Conservation (phyloP, 2,797 vertebrate genomes). For the Sebastes goodei region DNA sequence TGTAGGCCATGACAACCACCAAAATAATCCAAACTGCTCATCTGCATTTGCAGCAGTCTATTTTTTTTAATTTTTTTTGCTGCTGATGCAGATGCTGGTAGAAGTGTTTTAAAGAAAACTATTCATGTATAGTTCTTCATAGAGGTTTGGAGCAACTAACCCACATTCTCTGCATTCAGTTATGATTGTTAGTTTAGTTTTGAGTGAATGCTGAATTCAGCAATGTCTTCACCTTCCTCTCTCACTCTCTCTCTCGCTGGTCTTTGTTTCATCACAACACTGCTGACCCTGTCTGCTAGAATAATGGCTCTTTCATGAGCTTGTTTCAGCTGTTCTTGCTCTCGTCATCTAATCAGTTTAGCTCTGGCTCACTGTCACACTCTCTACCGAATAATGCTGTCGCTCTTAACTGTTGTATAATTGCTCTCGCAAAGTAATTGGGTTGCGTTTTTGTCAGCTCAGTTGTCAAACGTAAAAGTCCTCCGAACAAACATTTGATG, state of each 20-base stretch:
- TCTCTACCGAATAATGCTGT: slow-evolving; percentile 15
- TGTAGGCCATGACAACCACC: neutral
- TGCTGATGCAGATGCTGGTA: neutral
- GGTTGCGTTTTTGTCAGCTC: slow-evolving; percentile 9
- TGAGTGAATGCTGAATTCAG: slow-evolving; percentile 13
- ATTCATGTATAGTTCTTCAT: too few relatives aligned
- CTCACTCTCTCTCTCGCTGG: neutral
- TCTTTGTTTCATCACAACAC: slow-evolving; percentile 48
- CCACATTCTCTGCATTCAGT: neutral
- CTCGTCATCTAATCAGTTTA: slow-evolving; percentile 27
- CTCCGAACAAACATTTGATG: neutral
- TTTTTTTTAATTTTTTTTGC: neutral
- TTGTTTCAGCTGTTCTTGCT: slow-evolving; percentile 30
- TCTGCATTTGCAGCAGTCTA: neutral
- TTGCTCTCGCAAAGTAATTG: neutral
- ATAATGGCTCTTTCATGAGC: slow-evolving; percentile 67
- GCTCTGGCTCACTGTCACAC: slow-evolving; percentile 30
- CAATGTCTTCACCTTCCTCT: slow-evolving; percentile 8
- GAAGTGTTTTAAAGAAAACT: neutral
- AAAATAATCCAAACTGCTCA: neutral
- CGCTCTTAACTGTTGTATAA: slow-evolving; percentile 15
- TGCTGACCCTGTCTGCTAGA: slow-evolving; percentile 47
- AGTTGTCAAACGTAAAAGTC: neutral
- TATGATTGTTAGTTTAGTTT: neutral
- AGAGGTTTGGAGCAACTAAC: neutral